These are phyloP conservation scores for Prochilodus magdalenae DNA, from an alignment of 2,113 vertebrate genomes.

Conservation along the genomic window DNA sequence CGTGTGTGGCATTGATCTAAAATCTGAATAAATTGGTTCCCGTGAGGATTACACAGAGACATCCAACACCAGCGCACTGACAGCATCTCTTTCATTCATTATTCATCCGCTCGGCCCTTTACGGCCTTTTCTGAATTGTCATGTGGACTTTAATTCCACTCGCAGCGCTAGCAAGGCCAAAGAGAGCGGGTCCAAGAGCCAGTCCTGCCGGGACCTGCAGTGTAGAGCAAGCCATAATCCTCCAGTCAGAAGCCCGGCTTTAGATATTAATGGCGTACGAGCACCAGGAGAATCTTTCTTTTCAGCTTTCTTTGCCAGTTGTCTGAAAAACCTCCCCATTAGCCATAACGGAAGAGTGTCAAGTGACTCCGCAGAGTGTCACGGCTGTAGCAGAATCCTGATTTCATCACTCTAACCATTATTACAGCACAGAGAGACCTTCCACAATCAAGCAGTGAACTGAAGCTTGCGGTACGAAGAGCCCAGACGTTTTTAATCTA, in stretches of 20 bases:
- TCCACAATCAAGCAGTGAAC: too few relatives aligned
- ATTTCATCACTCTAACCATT: not conserved
- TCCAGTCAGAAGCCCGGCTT: not conserved
- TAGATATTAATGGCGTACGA: too few relatives aligned
- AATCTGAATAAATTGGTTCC: not conserved
- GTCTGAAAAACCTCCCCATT: not conserved
- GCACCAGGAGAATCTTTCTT: not conserved
- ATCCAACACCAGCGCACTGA: not conserved
- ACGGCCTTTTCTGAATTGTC: not conserved
- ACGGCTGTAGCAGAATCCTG: not conserved
- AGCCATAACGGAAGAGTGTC: not conserved
- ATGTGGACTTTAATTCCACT: constrained; percentile 4
- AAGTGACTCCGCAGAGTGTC: not conserved
- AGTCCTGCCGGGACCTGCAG: not conserved
- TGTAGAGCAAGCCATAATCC: not conserved
- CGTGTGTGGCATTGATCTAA: not conserved
- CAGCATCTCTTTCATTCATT: not conserved
- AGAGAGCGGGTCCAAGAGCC: not conserved
- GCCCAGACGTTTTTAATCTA: too few relatives aligned
- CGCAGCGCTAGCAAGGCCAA: not conserved
- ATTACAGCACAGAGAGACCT: not conserved
- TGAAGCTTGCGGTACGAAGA: too few relatives aligned
- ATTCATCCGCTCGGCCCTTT: constrained; percentile 6
- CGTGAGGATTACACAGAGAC: not conserved
- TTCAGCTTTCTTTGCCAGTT: too few relatives aligned